Evolutionary conservation across 2,113 vertebrate species (phyloP).

Genomic region (Uropsilus gracilis): DNA sequence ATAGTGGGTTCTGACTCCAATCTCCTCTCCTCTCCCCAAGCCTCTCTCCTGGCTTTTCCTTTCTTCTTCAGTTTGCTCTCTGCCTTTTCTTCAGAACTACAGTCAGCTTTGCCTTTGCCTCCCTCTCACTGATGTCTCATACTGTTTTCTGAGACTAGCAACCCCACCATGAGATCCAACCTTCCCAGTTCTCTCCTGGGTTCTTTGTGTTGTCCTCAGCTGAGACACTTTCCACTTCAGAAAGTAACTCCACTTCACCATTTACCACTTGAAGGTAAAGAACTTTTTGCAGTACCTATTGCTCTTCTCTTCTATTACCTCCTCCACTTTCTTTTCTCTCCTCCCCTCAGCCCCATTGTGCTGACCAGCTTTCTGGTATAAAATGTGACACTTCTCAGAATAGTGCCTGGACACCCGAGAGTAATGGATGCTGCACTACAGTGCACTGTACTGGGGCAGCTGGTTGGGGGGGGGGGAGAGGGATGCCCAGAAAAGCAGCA

Average conservation of each 20-base stretch:
- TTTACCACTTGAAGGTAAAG: constrained; percentile 96
- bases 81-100: constrained; percentile 89
- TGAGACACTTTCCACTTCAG: constrained; percentile 67
- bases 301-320: constrained; percentile 94
- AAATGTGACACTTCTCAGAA: constrained; percentile 82
- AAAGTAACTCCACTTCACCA: constrained; percentile 91
- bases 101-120: constrained; percentile 93
- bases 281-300: constrained; percentile 98
- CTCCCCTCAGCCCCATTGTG: constrained; percentile 92
- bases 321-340: constrained; percentile 96
- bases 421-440: background rate
- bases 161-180: constrained; percentile 97
- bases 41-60: background rate
- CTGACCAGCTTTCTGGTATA: constrained; percentile 90
- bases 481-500: background rate
- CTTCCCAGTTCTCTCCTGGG: constrained; percentile 84
- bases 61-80: constrained; percentile 94
- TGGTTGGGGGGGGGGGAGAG: background rate
- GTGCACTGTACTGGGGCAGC: background rate
- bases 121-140: constrained; percentile 90
- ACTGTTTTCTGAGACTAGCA: constrained; percentile 95
- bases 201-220: constrained; percentile 98
- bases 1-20: constrained; percentile 97
- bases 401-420: background rate
- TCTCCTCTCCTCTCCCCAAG: too few species aligned